Evolutionary conservation across 2,797 vertebrate genomes (phyloP), one percentile per base, ranked within the genome.

Genomic region (Pseudocheirus occidentalis): DNA sequence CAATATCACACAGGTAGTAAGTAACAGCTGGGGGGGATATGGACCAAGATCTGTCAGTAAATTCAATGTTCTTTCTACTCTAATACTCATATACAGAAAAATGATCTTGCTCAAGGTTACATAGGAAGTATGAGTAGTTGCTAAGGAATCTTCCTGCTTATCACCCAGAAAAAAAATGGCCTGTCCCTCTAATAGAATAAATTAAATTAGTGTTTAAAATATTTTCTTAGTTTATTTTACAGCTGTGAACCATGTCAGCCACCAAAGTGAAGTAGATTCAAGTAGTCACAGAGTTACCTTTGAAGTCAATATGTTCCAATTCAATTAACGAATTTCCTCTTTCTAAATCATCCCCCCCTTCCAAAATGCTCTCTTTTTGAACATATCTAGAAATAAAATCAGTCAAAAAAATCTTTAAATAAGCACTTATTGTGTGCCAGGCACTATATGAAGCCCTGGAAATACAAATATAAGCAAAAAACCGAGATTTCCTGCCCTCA

Each of bases 141-240:
- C 21, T 89, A 57, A 94, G 55, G 53, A n/a, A 52, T 55, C 34
- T 31, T 66, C 50, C 31, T n/a, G 58, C 55, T 53, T 12, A 16
- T 31, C 13, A 4, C 40, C 56, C 40, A 34, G 29, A n/a, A 90
- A 31, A 59, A 59, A 31, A 73, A 46, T 90, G 81, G 18, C 90
- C 54, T 54, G 4, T 34, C 89, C 31, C 53, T 87, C 73, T 87
- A 87, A 50, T 27, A 87, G 27, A 95, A 40, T 87, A 94, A 95
- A 94, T 96, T 66, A 93, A 95, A 93, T 96, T 91, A 81, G 73
- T 94, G 90, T 13, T 92, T 93, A 81, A 90, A 87, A 62, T 92
- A 93, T 92, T 6, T 92, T 87, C 40, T 87, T 27, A 46, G 92
- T 94, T 93, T 54, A 94, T 93, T 95, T 93, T 58, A 91, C 53